Conservation (phyloP, 2,797 vertebrate genomes). For the Ispidina lecontei region DNA sequence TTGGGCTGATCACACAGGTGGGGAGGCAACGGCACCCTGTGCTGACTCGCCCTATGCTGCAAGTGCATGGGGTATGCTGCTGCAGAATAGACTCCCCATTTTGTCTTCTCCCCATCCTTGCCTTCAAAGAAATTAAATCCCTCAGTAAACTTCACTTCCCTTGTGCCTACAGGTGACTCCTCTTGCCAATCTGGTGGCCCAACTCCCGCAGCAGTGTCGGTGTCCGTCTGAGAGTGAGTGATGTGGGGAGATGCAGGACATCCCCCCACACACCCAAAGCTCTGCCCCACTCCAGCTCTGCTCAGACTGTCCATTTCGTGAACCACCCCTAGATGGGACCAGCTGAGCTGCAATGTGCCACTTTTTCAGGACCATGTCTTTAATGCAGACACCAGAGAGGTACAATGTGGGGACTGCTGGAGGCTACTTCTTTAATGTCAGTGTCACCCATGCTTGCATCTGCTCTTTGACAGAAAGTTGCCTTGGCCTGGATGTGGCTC, state of each 20-base stretch:
- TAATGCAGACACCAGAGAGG: not conserved
- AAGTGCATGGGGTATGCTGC: not conserved
- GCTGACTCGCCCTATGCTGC: not conserved
- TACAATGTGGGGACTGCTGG: fast-evolving
- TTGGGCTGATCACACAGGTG: not conserved
- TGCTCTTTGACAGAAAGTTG: not conserved
- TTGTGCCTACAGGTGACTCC: not conserved
- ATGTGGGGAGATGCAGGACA: not conserved
- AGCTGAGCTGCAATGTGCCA: too few relatives aligned
- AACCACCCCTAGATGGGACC: not conserved
- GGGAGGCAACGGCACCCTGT: fast-evolving
- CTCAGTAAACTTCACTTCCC: not conserved
- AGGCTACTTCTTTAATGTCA: not conserved
- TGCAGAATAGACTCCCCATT: fast-evolving
- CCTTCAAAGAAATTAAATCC: not conserved
- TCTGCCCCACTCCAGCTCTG: not conserved
- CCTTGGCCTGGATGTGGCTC: not conserved
- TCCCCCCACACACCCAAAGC: not conserved
- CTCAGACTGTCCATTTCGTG: not conserved
- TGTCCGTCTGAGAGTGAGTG: not conserved
- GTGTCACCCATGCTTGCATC: fast-evolving
- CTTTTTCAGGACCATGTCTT: not conserved
- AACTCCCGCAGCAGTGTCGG: not conserved
- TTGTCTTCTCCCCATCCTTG: not conserved
- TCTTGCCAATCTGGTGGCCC: not conserved